Evolutionary conservation across 2,888 invertebrate species (phyloP), one percentile per base, ranked within the genome.

Genomic region (Chymomyza procnemis): DNA sequence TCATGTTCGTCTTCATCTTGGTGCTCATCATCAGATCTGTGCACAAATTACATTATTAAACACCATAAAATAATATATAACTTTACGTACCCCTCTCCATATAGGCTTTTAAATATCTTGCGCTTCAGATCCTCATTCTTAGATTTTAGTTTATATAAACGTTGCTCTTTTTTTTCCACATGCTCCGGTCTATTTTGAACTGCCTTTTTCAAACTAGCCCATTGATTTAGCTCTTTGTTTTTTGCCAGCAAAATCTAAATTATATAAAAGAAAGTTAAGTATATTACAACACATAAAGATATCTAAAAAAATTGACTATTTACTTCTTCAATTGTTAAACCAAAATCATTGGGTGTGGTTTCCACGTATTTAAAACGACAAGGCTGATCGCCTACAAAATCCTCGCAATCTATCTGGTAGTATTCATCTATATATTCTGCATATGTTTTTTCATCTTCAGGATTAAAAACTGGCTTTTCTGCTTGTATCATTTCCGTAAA

Each of bases 321-420:
- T 5, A 12, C 97, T 94, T 99, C 99, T 85, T 97, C 97, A 56
- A 95, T 92, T 4, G 94, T 94, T 22, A 99, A 92, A 0, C 99
- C 99, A 91, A 96, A 99, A 91, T 95, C 95, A 90, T 99, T 99
- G 0, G 97, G 95, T 50, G 94, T 93, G 0, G 96, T 97, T 89
- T 96, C 93, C 30, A 97, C 93, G 89, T 99, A 99, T 88, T 97
- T 97, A 91, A 98, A 99, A 78, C 96, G 92, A 69, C 97, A 98
- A 0, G 97, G 97, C 78, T 96, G 90, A 88, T 98, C 97, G 0
- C 95, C 98, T 59, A 99, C 95, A 61, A 99, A 94, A 90, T 99
- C 99, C 89, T 99, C 99, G 90, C 96, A 99, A 90, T 99, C 97
- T 88, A 99, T 92, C 84, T 95, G 94, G 89, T 99, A 99, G 90